phyloP scores from a whole-genome alignment of 2,113 vertebrate genomes.

The Erythrolamprus reginae region DNA sequence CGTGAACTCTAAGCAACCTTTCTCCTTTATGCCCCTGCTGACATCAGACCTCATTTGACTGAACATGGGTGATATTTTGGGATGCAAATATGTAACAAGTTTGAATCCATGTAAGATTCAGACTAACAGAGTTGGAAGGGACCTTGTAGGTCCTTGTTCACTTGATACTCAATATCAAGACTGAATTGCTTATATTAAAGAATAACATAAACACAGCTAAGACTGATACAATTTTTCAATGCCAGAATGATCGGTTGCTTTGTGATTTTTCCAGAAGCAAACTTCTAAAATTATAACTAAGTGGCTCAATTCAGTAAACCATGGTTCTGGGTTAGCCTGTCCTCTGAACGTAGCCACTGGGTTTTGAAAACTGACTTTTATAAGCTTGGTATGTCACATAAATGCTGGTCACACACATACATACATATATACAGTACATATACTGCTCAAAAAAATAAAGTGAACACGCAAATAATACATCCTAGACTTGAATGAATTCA shows the following conservation, averaged over 20 bases:
- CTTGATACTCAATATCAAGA: neutral
- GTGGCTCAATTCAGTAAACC: too few species aligned
- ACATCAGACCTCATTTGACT: neutral
- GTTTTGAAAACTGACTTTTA: too few species aligned
- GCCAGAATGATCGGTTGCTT: neutral
- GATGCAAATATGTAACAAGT: neutral
- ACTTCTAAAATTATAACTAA: neutral
- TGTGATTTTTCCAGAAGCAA: neutral
- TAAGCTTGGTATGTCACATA: too few species aligned
- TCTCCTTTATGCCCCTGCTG: neutral
- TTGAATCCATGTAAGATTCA: too few species aligned
- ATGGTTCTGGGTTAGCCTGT: too few species aligned
- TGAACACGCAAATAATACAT: too few species aligned
- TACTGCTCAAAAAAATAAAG: too few species aligned
- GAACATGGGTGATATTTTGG: neutral
- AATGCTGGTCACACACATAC: too few species aligned
- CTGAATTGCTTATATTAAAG: neutral
- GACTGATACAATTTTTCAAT: neutral
- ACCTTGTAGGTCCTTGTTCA: neutral
- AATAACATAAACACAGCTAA: neutral
- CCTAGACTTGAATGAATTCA: too few species aligned
- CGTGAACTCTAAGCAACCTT: neutral
- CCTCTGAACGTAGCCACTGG: too few species aligned
- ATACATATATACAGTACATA: too few species aligned
- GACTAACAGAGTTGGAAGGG: too few species aligned